Evolutionary conservation across 2,888 invertebrate species (phyloP), one percentile per base, ranked within the genome.

Genomic region (Dusona sp.): DNA sequence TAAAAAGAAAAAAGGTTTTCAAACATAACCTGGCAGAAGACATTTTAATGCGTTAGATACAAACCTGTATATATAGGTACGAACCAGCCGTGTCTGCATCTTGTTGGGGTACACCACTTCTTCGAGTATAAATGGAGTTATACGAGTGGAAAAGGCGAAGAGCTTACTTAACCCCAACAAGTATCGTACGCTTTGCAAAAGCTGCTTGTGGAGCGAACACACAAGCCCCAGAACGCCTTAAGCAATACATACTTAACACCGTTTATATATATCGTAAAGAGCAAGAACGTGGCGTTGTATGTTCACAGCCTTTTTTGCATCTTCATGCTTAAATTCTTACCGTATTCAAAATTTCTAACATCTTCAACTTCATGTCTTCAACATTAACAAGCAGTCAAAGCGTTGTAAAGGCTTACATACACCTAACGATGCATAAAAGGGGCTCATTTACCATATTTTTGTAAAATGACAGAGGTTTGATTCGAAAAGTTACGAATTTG

Each of bases 101-200:
- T 70, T n/a, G 83, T 77, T 73, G 65, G 45, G 51, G 48, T 36
- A 42, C n/a, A 68, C 70, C 64, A 57, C 65, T 79, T 80, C 29
- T 82, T 74, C 70, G 36, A 84, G 81, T 84, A 85, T 84, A 88
- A 88, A 90, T 86, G 88, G 84, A 87, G 85, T 88, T 87, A 88
- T 73, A 86, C 87, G 75, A 86, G 84, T 82, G 86, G 84, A 88
- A 83, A 86, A 86, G 86, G 82, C 82, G 77, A 86, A 86, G 86
- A 84, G 86, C 86, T 88, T 84, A 86, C 86, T 86, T 84, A 83
- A 86, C 86, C 83, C 80, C 77, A 73, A 64, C 45, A 54, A 83
- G 83, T 57, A 75, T 78, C 78, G 73, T 51, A 78, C 45, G 80
- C 86, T 86, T 83, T 81, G 72, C 42, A 80, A 83, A 82, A 78